Base-by-base conservation (phyloP, 2,888 invertebrate genomes). In the Pseudolycoriella hygida region DNA sequence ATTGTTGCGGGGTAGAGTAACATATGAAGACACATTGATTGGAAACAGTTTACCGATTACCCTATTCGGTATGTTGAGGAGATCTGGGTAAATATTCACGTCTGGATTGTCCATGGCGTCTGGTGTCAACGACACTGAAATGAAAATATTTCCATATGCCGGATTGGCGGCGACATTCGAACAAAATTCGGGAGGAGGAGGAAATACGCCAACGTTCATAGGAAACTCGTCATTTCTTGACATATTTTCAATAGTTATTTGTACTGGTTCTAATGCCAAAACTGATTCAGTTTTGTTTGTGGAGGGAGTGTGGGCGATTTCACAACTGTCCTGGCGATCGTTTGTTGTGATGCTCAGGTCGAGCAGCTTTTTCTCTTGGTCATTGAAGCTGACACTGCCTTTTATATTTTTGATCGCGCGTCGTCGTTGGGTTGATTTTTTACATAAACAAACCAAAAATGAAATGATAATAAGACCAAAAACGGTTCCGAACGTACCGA, bases 311-410 rank as follows among this genome's bases (percentile, higher is more conserved):
- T 80, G 80, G 30, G 77, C 71, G 51, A 75, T 71, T 52, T 75
- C 75, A 54, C 75, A 76, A 55, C 78, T 78, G 46, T 69, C 70
- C 44, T 64, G 72, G 5, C 73, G 66, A 50, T 74, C 74, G 20
- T 74, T 74, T 1, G 77, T 78, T 12, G 79, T 78, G 32, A 79
- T 78, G 52, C 86, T 86, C 15, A 85, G 76, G 53, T 87, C 86
- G 50, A 88, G 67, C 47, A 88, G 68, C 57, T 86, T 85, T 62
- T 88, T 87, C 58, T 88, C 87, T 67, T 88, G 88, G 56, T 88
- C 88, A 42, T 82, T 85, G 58, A 85, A 85, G 59, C 85, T 86
- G 2, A 82, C 74, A 61, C 83, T 83, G 40, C 79, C 76, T 55
- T 84, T 84, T 46, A 82, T 72, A 38, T 81, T 81, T 50, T 80